Evolutionary conservation across 2,113 vertebrate species (phyloP).

Genomic region (Anarhynchus alexandrinus): DNA sequence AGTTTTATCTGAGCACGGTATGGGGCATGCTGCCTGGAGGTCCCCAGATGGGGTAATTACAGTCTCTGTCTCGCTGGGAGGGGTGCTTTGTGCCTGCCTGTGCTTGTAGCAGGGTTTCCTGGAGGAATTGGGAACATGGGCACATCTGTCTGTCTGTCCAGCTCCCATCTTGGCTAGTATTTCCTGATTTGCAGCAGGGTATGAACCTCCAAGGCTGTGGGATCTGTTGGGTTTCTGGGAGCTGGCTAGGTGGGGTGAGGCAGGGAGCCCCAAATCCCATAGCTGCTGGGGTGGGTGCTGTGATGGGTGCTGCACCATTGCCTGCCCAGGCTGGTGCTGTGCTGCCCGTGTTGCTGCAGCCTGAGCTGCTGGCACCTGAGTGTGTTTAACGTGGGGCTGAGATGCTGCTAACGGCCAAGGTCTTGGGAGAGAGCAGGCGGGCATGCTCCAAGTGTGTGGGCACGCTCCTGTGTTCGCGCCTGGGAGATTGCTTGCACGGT

Average conservation of each 20-base stretch:
- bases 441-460: accelerated
- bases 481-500: accelerated
- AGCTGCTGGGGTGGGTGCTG: neutral
- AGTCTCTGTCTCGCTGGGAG: neutral
- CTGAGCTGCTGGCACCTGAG: neutral
- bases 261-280: neutral
- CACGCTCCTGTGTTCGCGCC: accelerated
- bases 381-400: accelerated
- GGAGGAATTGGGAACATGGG: neutral
- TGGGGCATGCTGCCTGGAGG: neutral
- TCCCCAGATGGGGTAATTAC: neutral
- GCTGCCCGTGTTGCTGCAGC: neutral
- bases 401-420: neutral
- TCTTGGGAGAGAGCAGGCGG: neutral
- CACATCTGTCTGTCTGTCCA: neutral
- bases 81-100: neutral
- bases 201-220: neutral
- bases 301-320: neutral
- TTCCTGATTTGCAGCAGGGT: neutral
- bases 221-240: neutral
- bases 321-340: neutral
- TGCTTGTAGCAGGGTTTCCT: neutral
- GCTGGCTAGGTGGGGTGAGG: neutral
- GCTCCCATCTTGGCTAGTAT: neutral
- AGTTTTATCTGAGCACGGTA: neutral